Evolutionary conservation across 2,113 vertebrate species (phyloP).

Genomic region (Xiphophorus hellerii): DNA sequence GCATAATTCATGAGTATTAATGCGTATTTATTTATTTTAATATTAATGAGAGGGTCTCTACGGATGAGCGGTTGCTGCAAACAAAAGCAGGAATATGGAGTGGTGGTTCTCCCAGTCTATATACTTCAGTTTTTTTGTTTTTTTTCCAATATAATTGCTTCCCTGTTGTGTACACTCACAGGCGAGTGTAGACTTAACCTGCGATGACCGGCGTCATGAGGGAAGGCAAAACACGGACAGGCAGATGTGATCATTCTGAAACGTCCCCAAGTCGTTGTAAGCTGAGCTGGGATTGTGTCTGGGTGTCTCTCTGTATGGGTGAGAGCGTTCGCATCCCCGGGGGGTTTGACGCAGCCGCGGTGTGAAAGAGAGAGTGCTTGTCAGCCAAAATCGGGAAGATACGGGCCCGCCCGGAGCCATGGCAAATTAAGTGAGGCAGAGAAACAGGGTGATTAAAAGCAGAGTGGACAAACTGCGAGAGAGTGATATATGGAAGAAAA

Average conservation of each 20-base stretch:
- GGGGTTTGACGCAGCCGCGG: slow-evolving; percentile 21
- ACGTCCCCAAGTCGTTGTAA: slow-evolving; percentile 41
- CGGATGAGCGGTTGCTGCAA: slow-evolving; percentile 29
- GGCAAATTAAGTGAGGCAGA: slow-evolving; percentile 3
- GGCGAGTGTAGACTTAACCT: slow-evolving; percentile 39
- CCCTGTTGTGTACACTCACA: slow-evolving; percentile 44
- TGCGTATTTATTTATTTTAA: slow-evolving; percentile 70
- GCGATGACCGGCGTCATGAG: slow-evolving; percentile 16
- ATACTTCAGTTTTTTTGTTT: slow-evolving; percentile 14
- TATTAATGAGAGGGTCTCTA: slow-evolving; percentile 62
- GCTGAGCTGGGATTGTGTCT: slow-evolving; percentile 28
- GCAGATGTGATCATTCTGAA: slow-evolving; percentile 52
- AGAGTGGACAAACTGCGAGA: slow-evolving; percentile 14
- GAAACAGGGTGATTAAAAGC: slow-evolving; percentile 11
- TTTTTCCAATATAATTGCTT: slow-evolving; percentile 47
- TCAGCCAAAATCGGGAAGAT: slow-evolving; percentile 39
- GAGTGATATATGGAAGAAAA: slow-evolving; percentile 8
- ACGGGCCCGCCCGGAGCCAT: neutral
- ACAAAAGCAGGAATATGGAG: slow-evolving; percentile 37
- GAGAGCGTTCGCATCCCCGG: slow-evolving; percentile 22
- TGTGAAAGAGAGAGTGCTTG: slow-evolving; percentile 46
- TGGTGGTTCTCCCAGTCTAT: slow-evolving; percentile 13
- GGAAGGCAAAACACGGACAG: slow-evolving; percentile 34
- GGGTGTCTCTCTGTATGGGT: slow-evolving; percentile 15
- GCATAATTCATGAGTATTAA: slow-evolving; percentile 74